phyloP scores from a whole-genome alignment of 2,113 vertebrate genomes.

The Bufo bufo region DNA sequence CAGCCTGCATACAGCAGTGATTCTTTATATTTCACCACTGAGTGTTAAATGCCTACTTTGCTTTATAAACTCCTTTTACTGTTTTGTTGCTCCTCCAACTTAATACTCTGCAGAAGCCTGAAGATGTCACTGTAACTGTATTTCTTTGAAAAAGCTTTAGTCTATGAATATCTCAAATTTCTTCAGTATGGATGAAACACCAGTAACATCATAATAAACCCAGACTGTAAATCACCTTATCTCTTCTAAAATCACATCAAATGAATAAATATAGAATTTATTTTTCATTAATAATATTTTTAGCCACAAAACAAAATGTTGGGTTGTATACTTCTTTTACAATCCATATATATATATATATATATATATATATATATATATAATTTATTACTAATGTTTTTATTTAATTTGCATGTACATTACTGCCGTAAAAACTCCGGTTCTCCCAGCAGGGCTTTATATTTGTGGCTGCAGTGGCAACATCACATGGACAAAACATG shows the following conservation, averaged over 20 bases:
- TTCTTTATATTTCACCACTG: background rate
- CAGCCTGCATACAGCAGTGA: background rate
- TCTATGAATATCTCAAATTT: background rate
- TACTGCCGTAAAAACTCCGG: too few relatives aligned
- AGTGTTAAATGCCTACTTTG: background rate
- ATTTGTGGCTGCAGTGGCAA: too few relatives aligned
- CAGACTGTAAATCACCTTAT: constrained; percentile 16
- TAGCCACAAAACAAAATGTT: background rate
- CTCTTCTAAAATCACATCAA: background rate
- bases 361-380: background rate
- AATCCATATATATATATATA: background rate
- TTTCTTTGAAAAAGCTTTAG: background rate
- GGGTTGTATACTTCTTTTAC: background rate
- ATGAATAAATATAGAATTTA: background rate
- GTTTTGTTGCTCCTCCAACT: background rate
- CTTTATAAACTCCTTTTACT: background rate
- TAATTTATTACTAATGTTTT: background rate
- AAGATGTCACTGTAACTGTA: constrained; percentile 32
- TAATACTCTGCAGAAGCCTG: constrained; percentile 3
- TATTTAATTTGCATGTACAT: too few relatives aligned
- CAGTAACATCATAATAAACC: background rate
- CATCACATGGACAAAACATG: too few relatives aligned
- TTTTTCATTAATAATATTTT: background rate
- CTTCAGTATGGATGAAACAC: background rate
- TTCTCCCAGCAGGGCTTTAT: too few relatives aligned